Conservation (phyloP, 2,113 vertebrate genomes). For the Orientallactaga bullata region DNA sequence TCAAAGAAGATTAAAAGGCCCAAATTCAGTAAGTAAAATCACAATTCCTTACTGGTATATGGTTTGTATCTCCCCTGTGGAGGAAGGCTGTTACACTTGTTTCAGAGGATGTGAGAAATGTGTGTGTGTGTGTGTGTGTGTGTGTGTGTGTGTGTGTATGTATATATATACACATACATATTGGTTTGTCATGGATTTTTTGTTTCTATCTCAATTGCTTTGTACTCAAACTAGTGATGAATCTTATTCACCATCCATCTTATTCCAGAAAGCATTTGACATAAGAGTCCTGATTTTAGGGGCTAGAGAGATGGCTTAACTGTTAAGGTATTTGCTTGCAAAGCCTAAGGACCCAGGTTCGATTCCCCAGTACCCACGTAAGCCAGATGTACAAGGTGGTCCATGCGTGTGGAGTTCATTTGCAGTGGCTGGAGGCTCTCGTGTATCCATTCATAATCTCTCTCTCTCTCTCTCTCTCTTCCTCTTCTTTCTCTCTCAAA, state of each 20-base stretch:
- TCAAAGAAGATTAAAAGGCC: conserved; percentile 93
- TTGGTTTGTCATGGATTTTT: background rate
- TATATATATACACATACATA: too few relatives aligned
- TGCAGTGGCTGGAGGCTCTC: too few relatives aligned
- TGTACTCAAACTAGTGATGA: conserved; percentile 1
- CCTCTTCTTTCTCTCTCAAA: too few relatives aligned
- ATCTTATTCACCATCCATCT: background rate
- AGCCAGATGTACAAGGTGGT: too few relatives aligned
- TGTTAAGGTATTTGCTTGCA: too few relatives aligned
- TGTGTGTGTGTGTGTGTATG: too few relatives aligned
- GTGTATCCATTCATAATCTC: too few relatives aligned
- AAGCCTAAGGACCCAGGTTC: too few relatives aligned
- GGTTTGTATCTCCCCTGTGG: background rate
- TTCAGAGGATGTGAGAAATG: background rate
- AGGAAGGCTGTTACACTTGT: background rate
- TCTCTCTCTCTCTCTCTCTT: too few relatives aligned
- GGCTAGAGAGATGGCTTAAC: too few relatives aligned
- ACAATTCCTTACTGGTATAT: conserved; percentile 1
- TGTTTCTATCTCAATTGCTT: background rate
- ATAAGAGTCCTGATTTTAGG: background rate
- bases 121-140: background rate
- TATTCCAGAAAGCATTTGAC: background rate
- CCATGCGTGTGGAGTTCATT: too few relatives aligned
- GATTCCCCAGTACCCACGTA: too few relatives aligned
- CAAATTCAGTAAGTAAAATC: conserved; percentile 92